Conservation (phyloP, 2,797 vertebrate genomes). For the Columba guinea region DNA sequence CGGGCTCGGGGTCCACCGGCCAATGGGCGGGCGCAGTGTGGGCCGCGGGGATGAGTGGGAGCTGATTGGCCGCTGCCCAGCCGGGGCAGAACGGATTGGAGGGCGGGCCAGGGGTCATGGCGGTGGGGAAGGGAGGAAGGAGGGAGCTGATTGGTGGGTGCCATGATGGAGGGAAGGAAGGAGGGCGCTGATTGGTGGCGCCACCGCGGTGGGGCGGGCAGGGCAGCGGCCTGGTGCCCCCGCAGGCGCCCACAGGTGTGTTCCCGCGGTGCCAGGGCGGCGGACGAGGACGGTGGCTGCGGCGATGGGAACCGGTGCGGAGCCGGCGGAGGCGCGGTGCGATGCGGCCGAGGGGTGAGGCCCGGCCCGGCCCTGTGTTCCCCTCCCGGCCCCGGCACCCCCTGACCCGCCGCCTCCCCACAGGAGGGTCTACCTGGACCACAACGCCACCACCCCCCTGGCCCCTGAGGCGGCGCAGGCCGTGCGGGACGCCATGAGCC, state of each 20-base stretch:
- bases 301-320: not conserved
- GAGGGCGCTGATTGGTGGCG: not conserved
- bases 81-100: not conserved
- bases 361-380: fast-evolving
- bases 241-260: fast-evolving
- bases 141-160: not conserved
- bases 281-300: not conserved
- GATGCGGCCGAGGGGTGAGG: not conserved
- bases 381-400: fast-evolving
- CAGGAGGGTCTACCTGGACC: conserved; percentile 90
- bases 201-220: too few species aligned
- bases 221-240: fast-evolving
- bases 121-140: not conserved
- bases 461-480: conserved; percentile 84
- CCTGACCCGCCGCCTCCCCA: not conserved
- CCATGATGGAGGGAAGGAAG: not conserved
- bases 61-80: not conserved
- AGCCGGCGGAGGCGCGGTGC: not conserved
- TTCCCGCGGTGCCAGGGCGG: not conserved
- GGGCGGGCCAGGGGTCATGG: too few species aligned
- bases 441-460: conserved; percentile 92
- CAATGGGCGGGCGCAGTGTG: not conserved
- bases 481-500: conserved; percentile 81
- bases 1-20: not conserved
- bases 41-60: not conserved